Percentiles rank a stretch among this genome's conserved stretches.
Conservation (phyloP, 2,888 invertebrate genomes). For the Rhaphigaster nebulosa region DNA sequence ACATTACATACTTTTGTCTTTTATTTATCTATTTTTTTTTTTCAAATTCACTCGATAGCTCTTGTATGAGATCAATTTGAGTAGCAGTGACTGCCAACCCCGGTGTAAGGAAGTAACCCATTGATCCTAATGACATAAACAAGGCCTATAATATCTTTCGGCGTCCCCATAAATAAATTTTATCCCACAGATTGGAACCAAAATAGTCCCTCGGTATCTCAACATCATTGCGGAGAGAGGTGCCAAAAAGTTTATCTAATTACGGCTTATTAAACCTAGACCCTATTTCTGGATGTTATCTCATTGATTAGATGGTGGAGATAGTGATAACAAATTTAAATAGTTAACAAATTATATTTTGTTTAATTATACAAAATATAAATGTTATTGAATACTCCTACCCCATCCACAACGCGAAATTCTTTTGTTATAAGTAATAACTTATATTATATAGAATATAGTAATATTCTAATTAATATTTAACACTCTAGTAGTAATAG, state of each 20-base stretch:
- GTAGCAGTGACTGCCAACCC: neutral
- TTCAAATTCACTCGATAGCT: neutral
- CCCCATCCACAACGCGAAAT: too few relatives aligned
- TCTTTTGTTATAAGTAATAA: too few relatives aligned
- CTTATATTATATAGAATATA: too few relatives aligned
- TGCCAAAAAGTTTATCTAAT: constrained; percentile 6
- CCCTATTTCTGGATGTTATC: neutral
- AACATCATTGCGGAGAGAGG: neutral
- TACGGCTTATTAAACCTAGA: neutral
- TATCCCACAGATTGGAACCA: neutral
- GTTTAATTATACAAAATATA: neutral
- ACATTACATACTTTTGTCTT: too few relatives aligned
- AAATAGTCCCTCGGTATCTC: constrained; percentile 4
- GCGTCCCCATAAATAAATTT: constrained; percentile 30
- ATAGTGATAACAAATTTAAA: neutral
- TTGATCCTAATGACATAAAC: constrained; percentile 33
- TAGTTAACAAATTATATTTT: neutral
- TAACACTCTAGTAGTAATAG: too few relatives aligned
- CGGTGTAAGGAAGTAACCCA: neutral
- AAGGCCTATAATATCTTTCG: constrained; percentile 11
- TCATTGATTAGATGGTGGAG: neutral
- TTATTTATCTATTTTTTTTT: too few relatives aligned
- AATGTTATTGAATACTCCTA: too few relatives aligned
- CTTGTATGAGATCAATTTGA: neutral
- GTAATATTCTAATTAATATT: too few relatives aligned